phyloP scores from a whole-genome alignment of 2,888 invertebrate genomes.

The Nemotelus pantherinus region DNA sequence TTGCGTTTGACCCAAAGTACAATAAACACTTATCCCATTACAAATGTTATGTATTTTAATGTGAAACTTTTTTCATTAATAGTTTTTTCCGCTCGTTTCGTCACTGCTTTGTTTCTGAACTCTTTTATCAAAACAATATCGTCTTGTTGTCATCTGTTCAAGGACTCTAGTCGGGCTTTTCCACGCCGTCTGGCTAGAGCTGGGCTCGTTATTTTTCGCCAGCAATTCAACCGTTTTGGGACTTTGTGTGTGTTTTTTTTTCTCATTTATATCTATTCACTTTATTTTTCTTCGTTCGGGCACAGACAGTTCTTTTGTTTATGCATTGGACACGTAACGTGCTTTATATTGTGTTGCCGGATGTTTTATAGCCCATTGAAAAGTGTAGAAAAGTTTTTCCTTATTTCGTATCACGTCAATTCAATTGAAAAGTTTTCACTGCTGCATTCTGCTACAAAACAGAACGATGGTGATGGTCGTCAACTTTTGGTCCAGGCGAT shows the following conservation, averaged over 20 bases:
- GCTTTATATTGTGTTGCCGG: slow-evolving; percentile 29
- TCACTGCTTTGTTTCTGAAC: neutral
- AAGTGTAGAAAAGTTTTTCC: slow-evolving; percentile 26
- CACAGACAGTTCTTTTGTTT: neutral
- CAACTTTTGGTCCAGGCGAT: neutral
- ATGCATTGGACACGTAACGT: slow-evolving; percentile 32
- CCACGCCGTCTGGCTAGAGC: no score
- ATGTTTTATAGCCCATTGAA: slow-evolving; percentile 34
- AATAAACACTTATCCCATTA: slow-evolving; percentile 8
- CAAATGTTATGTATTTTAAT: slow-evolving; percentile 20
- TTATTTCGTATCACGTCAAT: slow-evolving; percentile 31
- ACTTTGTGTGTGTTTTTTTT: neutral
- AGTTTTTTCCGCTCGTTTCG: neutral
- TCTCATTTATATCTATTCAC: neutral
- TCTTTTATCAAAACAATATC: neutral
- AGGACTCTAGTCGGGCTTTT: neutral
- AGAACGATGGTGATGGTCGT: neutral
- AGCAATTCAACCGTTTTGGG: neutral
- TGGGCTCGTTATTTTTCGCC: no score
- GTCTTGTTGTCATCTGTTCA: neutral
- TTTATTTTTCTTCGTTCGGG: neutral
- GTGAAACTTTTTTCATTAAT: slow-evolving; percentile 38
- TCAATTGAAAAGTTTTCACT: slow-evolving; percentile 30
- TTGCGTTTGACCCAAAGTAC: neutral
- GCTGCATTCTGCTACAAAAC: slow-evolving; percentile 7